Percentiles rank a stretch among this genome's conserved stretches.
These are phyloP conservation scores for Seira sanloemensis DNA, from an alignment of 2,888 invertebrate species.

Conservation along the genomic window DNA sequence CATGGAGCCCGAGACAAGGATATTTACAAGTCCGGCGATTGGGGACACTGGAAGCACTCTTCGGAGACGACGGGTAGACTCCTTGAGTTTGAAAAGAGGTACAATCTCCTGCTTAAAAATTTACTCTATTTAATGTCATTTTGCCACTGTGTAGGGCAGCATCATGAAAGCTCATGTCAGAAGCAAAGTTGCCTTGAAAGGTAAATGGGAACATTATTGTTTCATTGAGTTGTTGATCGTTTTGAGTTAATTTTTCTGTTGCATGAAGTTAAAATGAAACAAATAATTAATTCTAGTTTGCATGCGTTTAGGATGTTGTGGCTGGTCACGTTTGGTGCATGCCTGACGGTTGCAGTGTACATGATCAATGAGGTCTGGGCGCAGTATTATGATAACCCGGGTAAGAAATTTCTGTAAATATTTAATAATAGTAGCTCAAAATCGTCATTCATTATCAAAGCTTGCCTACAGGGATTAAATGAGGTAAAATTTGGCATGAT, in stretches of 20 bases:
- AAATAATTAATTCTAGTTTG: not conserved
- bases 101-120: not conserved
- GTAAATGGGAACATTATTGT: too few relatives aligned
- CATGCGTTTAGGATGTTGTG: not conserved
- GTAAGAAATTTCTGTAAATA: too few relatives aligned
- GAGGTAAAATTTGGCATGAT: too few relatives aligned
- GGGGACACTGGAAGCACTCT: not conserved
- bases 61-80: not conserved
- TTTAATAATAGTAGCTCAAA: too few relatives aligned
- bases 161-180: not conserved
- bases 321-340: not conserved
- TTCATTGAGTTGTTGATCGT: too few relatives aligned
- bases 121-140: not conserved
- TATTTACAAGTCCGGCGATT: not conserved
- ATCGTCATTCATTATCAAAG: too few relatives aligned
- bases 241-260: not conserved
- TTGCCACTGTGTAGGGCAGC: not conserved
- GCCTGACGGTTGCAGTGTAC: not conserved
- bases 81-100: not conserved
- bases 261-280: not conserved
- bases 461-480: too few relatives aligned
- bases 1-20: not conserved
- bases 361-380: not conserved
- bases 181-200: not conserved
- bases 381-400: not conserved